Percentiles rank a stretch among this genome's conserved stretches.
These are phyloP conservation scores for Syrrhaptes paradoxus DNA, from an alignment of 2,113 vertebrate species.

Conservation along the genomic window DNA sequence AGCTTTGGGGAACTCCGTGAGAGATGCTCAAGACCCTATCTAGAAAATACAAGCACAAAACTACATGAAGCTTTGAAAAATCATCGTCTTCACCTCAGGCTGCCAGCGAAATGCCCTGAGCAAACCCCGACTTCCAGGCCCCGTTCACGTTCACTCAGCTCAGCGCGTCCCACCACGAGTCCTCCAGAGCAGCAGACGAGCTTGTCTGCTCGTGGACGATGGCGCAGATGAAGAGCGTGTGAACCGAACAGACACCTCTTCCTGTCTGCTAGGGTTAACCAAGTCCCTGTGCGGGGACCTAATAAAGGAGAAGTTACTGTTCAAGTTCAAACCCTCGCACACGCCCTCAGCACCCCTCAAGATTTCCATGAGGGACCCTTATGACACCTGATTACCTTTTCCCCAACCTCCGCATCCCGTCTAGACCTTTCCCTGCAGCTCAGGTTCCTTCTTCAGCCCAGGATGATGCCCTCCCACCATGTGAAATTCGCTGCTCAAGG, in stretches of 20 bases:
- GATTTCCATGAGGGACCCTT: background rate
- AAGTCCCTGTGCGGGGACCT: background rate
- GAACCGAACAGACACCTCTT: background rate
- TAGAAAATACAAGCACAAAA: background rate
- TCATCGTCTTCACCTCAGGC: no score
- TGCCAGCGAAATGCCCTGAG: background rate
- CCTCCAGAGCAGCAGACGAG: background rate
- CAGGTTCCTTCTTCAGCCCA: background rate
- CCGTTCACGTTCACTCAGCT: background rate
- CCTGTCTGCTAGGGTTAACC: background rate
- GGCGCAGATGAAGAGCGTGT: background rate
- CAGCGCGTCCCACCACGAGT: background rate
- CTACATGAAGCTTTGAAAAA: rapidly evolving
- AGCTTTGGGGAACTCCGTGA: background rate
- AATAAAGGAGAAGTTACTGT: background rate
- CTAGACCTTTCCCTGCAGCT: background rate
- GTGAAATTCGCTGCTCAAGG: background rate
- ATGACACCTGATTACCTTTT: rapidly evolving
- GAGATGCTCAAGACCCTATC: background rate
- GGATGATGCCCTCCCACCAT: background rate
- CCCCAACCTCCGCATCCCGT: background rate
- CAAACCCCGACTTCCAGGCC: background rate
- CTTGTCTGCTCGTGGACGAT: background rate
- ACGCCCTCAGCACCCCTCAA: background rate
- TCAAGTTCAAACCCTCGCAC: background rate